Conservation (phyloP, 2,888 invertebrate genomes). For the Hartigia nigra region DNA sequence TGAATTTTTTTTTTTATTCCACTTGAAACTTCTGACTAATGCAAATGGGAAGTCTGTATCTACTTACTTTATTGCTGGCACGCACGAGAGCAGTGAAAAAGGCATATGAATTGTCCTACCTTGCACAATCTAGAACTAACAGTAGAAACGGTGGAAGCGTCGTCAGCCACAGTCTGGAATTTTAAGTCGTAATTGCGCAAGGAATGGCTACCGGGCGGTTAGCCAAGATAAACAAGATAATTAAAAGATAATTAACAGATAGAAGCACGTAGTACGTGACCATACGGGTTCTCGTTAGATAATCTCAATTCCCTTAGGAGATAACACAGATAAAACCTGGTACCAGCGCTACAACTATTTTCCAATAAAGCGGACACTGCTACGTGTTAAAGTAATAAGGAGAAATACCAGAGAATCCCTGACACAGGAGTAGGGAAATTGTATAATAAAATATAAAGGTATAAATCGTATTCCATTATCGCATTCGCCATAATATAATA, state of each 20-base stretch:
- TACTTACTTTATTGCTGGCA: slow-evolving; percentile 1
- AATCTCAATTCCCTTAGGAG: slow-evolving; percentile 24
- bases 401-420: background rate
- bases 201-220: slow-evolving; percentile 16
- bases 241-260: slow-evolving; percentile 62
- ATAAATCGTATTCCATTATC: background rate
- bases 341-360: background rate
- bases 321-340: slow-evolving; percentile 8
- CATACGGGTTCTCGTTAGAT: slow-evolving; percentile 26
- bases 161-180: slow-evolving; percentile 20
- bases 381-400: background rate
- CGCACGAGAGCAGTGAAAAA: slow-evolving; percentile 36
- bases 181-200: slow-evolving; percentile 18
- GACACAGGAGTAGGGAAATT: background rate
- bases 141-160: slow-evolving; percentile 14
- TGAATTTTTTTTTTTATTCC: background rate
- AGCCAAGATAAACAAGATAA: slow-evolving; percentile 61
- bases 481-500: background rate
- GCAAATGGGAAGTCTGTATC: background rate
- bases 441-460: background rate
- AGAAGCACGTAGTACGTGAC: slow-evolving; percentile 48
- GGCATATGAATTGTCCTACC: slow-evolving; percentile 39
- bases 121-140: slow-evolving; percentile 23
- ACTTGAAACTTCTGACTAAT: background rate
- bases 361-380: background rate